phyloP scores from a whole-genome alignment of 2,113 vertebrate genomes.

The Ranitomeya imitator region DNA sequence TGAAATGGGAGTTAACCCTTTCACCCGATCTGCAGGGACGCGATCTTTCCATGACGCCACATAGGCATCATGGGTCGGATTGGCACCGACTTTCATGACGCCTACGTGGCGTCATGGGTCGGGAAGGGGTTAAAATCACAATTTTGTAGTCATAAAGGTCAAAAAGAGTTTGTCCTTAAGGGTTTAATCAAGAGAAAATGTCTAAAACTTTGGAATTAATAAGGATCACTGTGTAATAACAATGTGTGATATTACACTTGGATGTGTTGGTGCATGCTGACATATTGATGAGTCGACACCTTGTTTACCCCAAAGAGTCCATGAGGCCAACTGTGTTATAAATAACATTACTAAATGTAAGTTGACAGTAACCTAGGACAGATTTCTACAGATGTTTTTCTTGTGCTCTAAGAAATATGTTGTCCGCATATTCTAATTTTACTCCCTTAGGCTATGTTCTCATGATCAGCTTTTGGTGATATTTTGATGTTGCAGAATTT shows the following conservation, averaged over 20 bases:
- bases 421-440: neutral
- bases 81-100: no score
- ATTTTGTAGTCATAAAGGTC: no score
- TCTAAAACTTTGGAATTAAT: neutral
- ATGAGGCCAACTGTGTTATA: neutral
- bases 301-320: neutral
- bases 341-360: neutral
- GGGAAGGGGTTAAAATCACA: no score
- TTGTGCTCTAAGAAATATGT: neutral
- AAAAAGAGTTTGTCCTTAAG: neutral
- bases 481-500: no score
- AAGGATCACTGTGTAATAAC: neutral
- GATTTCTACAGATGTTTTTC: slow-evolving; percentile 1
- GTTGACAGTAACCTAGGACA: neutral
- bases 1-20: no score
- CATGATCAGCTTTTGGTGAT: no score
- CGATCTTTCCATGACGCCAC: no score
- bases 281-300: neutral
- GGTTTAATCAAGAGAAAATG: neutral
- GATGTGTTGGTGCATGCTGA: neutral
- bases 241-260: neutral
- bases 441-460: no score
- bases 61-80: no score
- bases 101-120: no score
- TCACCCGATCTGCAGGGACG: no score